Evolutionary conservation across 2,797 vertebrate species (phyloP), one percentile per base, ranked within the genome.

Genomic region (Lindbergichthys nudifrons): DNA sequence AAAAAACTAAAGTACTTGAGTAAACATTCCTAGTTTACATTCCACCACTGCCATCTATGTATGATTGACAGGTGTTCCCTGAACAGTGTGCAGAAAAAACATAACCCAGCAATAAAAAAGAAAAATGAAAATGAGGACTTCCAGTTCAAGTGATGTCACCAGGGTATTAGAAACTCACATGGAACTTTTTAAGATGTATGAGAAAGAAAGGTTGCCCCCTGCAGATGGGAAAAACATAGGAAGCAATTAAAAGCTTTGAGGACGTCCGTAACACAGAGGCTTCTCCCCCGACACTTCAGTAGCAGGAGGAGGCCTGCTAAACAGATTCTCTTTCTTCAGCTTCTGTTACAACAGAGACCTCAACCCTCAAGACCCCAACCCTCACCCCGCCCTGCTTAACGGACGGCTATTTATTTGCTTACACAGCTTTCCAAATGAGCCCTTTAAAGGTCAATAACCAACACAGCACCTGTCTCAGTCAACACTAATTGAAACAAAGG

Each of bases 191-290:
- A n/a, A 2, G 32, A 30, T 14, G 26, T 18, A 19, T 18, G 11
- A 30, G 21, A 77, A 87, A 93, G 93, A 96, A 42, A 66, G 58
- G 21, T 19, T 45, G 42, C 70, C 80, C 73, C 79, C 89, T 82
- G 93, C 95, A 95, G 92, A 95, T 96, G 95, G 92, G 72, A 93
- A 96, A 96, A 89, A 87, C 93, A 95, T 88, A 93, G 93, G 92
- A 96, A 95, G 94, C 92, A 94, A 94, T 96, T 94, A 95, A 96
- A 94, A 84, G 81, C 87, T 82, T 77, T 5, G 36, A 84, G 80
- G 92, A 92, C 91, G 79, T 90, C 87, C 87, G 79, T 92, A 80
- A 87, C 90, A 86, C 90, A 92, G 84, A 68, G 59, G 83, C 85
- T 89, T 85, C 84, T 84, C 75, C 72, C 67, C 74, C 42, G 41